Evolutionary conservation across 2,888 invertebrate genomes (phyloP), one percentile per base, ranked within the genome.

Genomic region (Apamea monoglypha): DNA sequence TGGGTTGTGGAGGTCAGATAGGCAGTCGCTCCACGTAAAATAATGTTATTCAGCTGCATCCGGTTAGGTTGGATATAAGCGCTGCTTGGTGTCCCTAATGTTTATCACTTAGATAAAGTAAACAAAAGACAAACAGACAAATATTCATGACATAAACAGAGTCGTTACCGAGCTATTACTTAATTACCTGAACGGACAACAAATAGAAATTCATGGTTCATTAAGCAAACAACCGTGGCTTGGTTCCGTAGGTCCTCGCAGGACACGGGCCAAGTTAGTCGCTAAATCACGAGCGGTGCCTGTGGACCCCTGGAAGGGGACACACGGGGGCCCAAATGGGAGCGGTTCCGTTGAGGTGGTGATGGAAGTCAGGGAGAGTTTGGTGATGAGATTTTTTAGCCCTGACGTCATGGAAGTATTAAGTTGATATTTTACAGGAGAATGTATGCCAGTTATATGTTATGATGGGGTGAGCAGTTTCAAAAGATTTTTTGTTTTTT

Each of bases 201-300:
- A 95, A 95, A 96, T 96, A 96, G 94, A 95, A 96, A 96, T 96
- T 93, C 95, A 96, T 95, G 95, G 96, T 96, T 96, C 96, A 96
- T 96, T 96, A 96, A 92, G 92, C 94, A 92, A 94, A 94, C 93
- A 94, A 93, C 94, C 92, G 93, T 91, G 92, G 94, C 87, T 87
- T 81, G 90, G 90, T 91, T 89, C 93, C 90, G 90, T 89, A 90
- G 94, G 93, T 89, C 93, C 93, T 94, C 92, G 92, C 92, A 93
- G 94, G 94, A 94, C 95, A 93, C 88, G 91, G 95, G 92, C 94
- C 95, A 96, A 96, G 95, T 96, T 96, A 92, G 92, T 92, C 91
- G 93, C 96, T 96, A 96, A 96, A 96, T 96, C 96, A 96, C 94
- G 91, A 90, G 88, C 91, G 91, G 91, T 93, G 94, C 93, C 94